phyloP scores from a whole-genome alignment of 2,113 vertebrate species.

The Lasiurus cinereus region DNA sequence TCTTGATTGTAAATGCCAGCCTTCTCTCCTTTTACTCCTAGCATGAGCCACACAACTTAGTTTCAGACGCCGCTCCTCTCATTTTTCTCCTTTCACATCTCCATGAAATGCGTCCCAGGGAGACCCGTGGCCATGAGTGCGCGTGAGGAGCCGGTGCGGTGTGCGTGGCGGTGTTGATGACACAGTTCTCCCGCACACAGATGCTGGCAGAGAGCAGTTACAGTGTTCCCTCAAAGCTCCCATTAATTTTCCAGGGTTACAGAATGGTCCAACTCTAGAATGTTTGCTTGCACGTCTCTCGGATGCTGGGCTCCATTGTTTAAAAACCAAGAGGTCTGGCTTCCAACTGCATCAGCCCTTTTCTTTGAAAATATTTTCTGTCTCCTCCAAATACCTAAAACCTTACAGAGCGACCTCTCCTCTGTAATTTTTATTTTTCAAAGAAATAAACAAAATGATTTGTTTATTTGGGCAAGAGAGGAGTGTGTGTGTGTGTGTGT shows the following conservation, averaged over 20 bases:
- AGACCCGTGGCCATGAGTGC: constrained; percentile 6
- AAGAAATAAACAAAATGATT: constrained; percentile 12
- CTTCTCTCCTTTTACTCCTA: neutral
- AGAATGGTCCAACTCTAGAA: constrained; percentile 18
- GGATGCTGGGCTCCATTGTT: neutral
- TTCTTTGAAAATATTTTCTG: neutral
- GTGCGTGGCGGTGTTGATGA: constrained; percentile 57
- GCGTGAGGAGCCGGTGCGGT: neutral
- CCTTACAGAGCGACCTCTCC: neutral
- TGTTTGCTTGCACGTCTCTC: constrained; percentile 36
- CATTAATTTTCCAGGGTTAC: constrained; percentile 72
- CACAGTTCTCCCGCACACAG: neutral
- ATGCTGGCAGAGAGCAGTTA: neutral
- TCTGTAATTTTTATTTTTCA: neutral
- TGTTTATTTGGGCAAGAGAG: neutral
- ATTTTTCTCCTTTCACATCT: neutral
- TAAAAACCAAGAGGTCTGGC: constrained; percentile 61
- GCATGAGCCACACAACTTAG: constrained; percentile 19
- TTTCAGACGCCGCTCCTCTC: neutral
- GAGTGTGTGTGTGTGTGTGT: neutral
- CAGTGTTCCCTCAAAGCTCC: constrained; percentile 31
- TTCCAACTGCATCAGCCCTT: constrained; percentile 41
- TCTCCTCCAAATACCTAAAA: neutral
- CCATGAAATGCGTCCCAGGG: constrained; percentile 71
- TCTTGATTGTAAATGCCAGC: neutral